A percentile compares a stretch with the other conserved stretches of the same genome.
Evolutionary conservation across 2,888 invertebrate species (phyloP).

Genomic region (Zaprionus obscuricornis): DNA sequence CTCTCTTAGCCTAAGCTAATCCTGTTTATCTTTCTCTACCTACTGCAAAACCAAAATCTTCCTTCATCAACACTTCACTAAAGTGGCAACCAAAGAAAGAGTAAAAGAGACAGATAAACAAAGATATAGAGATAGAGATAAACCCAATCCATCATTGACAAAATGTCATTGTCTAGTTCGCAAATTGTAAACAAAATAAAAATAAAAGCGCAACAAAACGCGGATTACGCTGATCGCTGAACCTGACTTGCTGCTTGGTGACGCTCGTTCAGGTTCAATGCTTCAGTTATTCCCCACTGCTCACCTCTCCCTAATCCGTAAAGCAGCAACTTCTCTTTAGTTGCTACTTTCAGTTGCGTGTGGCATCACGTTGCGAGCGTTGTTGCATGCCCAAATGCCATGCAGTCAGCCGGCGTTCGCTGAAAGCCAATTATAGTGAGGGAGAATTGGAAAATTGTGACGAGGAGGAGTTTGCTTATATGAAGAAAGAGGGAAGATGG

Average conservation of each 20-base stretch:
- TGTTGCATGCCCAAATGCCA: constrained; percentile 42
- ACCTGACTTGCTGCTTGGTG: constrained; percentile 50
- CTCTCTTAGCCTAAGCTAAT: no score
- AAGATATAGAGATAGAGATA: no score
- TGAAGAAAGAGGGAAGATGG: neutral
- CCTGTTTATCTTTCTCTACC: no score
- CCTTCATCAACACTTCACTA: no score
- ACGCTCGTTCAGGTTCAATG: constrained; percentile 70
- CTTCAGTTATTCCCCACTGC: constrained; percentile 31
- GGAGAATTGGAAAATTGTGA: neutral
- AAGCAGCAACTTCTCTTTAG: neutral
- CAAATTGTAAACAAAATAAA: constrained; percentile 27
- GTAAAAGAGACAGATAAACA: no score
- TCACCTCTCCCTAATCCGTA: neutral
- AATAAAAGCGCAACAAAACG: constrained; percentile 28
- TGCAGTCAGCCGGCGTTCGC: constrained; percentile 27
- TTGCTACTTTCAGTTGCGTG: constrained; percentile 36
- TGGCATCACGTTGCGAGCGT: constrained; percentile 30
- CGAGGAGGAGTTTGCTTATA: no score
- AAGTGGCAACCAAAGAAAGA: no score
- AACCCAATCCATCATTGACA: no score
- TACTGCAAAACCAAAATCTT: no score
- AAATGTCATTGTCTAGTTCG: constrained; percentile 13
- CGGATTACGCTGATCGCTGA: constrained; percentile 50
- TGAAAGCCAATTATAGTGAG: constrained; percentile 43